Percentiles rank a stretch among this genome's conserved stretches.
phyloP scores from a whole-genome alignment of 92 coral and sea anemone genomes.

The Pocillopora meandrina region DNA sequence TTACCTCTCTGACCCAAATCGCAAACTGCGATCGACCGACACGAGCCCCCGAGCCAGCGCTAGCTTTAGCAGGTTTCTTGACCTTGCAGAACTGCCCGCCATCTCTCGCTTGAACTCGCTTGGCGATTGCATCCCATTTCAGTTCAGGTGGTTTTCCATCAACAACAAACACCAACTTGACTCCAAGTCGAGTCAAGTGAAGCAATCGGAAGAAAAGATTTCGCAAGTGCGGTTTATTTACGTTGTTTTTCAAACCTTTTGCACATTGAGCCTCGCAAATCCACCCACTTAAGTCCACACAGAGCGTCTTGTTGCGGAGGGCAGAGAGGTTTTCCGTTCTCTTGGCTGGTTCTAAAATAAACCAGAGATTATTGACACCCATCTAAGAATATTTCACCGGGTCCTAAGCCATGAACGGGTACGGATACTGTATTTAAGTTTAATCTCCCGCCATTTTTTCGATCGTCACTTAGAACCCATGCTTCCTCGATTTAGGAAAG shows the following conservation, averaged over 20 bases:
- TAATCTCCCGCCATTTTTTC: constrained; percentile 15
- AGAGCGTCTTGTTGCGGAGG: constrained; percentile 77
- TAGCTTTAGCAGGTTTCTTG: constrained; percentile 17
- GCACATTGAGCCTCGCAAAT: constrained; percentile 95
- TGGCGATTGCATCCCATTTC: constrained; percentile 91
- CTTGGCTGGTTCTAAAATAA: constrained; percentile 85
- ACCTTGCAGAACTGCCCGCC: constrained; percentile 45
- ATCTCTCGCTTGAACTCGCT: constrained; percentile 77
- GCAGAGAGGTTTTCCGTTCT: constrained; percentile 65
- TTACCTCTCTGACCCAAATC: constrained; percentile 88
- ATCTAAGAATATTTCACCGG: constrained; percentile 12
- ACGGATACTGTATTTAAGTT: not conserved
- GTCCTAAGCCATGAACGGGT: no score
- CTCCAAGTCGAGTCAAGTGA: constrained; percentile 88
- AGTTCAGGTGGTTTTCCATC: constrained; percentile 95
- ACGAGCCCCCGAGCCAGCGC: constrained; percentile 46
- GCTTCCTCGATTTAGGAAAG: not conserved
- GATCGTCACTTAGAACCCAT: not conserved
- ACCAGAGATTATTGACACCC: constrained; percentile 98
- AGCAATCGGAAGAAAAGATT: constrained; percentile 92
- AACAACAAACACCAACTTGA: constrained; percentile 88
- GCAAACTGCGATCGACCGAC: constrained; percentile 89
- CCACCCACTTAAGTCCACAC: constrained; percentile 97
- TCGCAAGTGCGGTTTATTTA: constrained; percentile 88
- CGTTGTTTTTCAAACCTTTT: constrained; percentile 86